Base-by-base conservation (phyloP, 2,888 invertebrate genomes). In the Plebejus melissa region DNA sequence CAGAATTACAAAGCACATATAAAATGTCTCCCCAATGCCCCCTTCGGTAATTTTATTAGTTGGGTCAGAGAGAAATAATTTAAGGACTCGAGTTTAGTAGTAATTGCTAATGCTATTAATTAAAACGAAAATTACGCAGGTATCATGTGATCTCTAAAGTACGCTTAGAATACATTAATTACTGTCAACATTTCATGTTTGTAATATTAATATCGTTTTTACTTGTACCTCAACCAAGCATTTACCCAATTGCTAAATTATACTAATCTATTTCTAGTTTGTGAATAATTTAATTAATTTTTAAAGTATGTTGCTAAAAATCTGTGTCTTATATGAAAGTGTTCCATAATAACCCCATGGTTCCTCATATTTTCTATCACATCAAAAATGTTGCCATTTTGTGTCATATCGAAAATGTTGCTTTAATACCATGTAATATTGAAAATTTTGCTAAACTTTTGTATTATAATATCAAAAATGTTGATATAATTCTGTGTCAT, bases 221-320 rank as follows among this genome's bases (percentile, higher is more conserved):
- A 13, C 32, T 65, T 65, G 65, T 65, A 65, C 65, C 65, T 65
- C 65, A 65, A 65, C 65, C 65, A 65, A 65, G 65, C 65, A 36
- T 65, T 32, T 13, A 5, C 32, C 28, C 3, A 32, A 28, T 28
- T 58, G 22, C 58, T 58, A 54, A 58, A 32, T 32, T 13, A 36
- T 32, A 9, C 2, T 46, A 46, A 46, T 54, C 4, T 54, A 54
- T 54, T 54, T 54, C 4, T 16, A 54, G 16, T 54, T 54, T 54
- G 16, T 54, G 4, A 54, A 0, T 50, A 28, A n/a, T 13, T 2
- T 9, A 1, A 54, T 0, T 50, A 28, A n/a, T 13, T 2, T 9
- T 0, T 9, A 1, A 60, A 28, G 11, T 60, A 2, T 60, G 60
- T 28, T 60, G 60, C 60, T 60, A 3, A 50, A 13, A 50, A 13